phyloP scores from a whole-genome alignment of 2,888 invertebrate genomes.

The Magallana nippona region DNA sequence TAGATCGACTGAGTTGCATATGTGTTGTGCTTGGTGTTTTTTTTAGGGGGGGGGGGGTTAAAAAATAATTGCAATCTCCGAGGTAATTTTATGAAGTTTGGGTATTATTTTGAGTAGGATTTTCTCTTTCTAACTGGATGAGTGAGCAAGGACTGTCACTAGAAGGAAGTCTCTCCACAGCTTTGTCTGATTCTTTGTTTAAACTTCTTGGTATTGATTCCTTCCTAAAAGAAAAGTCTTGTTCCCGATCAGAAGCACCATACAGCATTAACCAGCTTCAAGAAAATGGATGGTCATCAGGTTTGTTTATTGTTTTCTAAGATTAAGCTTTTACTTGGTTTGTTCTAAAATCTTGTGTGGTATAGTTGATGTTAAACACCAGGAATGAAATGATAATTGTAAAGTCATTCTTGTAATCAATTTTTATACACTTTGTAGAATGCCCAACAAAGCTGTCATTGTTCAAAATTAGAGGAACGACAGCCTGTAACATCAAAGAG shows the following conservation, averaged over 20 bases:
- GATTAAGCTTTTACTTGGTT: too few species aligned
- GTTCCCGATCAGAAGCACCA: conserved; percentile 6
- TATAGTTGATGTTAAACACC: not conserved
- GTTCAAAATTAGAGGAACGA: conserved; percentile 46
- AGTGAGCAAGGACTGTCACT: conserved; percentile 47
- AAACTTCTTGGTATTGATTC: conserved; percentile 50
- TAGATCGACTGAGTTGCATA: too few species aligned
- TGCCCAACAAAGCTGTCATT: conserved; percentile 47
- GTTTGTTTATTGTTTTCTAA: not conserved
- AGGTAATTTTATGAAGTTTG: not conserved
- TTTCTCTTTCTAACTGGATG: conserved; percentile 48
- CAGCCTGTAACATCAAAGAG: conserved; percentile 36
- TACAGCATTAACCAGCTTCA: conserved; percentile 6
- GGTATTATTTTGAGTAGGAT: conserved; percentile 34
- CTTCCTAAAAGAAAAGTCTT: conserved; percentile 37
- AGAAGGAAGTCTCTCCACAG: conserved; percentile 44
- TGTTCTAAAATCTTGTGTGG: too few species aligned
- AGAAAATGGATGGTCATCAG: conserved; percentile 40
- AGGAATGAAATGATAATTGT: not conserved
- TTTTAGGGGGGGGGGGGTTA: too few species aligned
- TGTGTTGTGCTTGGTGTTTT: too few species aligned
- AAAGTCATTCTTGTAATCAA: not conserved
- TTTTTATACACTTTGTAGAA: conserved; percentile 24
- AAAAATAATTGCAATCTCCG: not conserved
- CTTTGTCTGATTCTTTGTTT: conserved; percentile 47